Evolutionary conservation across 1,140 invertebrate species (phyloP), one percentile per base, ranked within the genome.

Genomic region (Drosophila elegans): DNA sequence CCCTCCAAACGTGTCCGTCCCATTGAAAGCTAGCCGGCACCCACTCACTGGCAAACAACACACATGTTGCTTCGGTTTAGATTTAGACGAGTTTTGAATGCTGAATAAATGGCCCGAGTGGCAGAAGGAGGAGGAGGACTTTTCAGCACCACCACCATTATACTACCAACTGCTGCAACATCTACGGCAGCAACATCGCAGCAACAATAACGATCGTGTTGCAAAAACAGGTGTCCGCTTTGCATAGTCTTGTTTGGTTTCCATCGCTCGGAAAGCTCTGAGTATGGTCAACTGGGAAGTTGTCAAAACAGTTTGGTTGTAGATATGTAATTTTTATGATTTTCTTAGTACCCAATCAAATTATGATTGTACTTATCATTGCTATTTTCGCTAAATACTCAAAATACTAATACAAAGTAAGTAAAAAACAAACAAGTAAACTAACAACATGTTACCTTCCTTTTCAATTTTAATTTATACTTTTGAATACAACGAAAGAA

Each of bases 21-120:
- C 74, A 74, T 81, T 76, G 61, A 79, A 68, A 60, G 81, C 78
- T 85, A 66, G 69, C 73, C 82, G 79, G 83, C 75, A 88, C 76
- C 69, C 67, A 71, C 63, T 69, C 63, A 60, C 63, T 84, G 66
- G 81, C 63, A 76, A 88, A 86, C 80, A 75, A 74, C 83, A 86
- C 83, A 86, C 83, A 86, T 86, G 83, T 86, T 86, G 83, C 83
- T 79, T 86, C 83, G 83, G 39, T 83, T 86, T 82, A 86, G 83
- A 86, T 88, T 86, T 86, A 88, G 83, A 86, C 82, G 82, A 73
- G 83, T 84, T 84, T 84, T 83, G 56, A 71, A 71, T 75, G 39
- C 61, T 74, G 61, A 75, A 73, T 60, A 75, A 66, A 75, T 75
- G 60, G 51, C 38, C 49, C 53, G 51, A 59, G 39, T 59, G 25